Percentiles rank a stretch among this genome's conserved stretches.
phyloP scores from a whole-genome alignment of 53 echinoderm and acorn worm species.

The Echinometra lucunter region DNA sequence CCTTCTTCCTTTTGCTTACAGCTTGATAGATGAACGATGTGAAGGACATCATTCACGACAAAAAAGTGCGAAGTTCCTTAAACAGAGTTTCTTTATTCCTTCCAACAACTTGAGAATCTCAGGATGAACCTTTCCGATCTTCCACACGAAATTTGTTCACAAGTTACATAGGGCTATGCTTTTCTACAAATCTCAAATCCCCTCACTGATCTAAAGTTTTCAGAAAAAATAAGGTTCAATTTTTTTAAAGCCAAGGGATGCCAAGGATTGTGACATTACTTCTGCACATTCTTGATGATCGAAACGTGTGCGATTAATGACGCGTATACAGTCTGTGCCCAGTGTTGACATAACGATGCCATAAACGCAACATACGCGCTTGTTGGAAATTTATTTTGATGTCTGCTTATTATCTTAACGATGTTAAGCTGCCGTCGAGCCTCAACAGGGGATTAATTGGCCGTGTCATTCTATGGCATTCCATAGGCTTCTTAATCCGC shows the following conservation, averaged over 20 bases:
- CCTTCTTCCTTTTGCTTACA: too few species aligned
- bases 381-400: background rate
- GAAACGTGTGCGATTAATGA: background rate
- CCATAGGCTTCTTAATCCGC: background rate
- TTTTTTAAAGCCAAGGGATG: too few species aligned
- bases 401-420: background rate
- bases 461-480: background rate
- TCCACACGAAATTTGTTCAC: background rate
- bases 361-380: background rate
- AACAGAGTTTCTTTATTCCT: background rate
- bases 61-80: too few species aligned
- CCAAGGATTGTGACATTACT: background rate
- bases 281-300: too few species aligned
- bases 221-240: background rate
- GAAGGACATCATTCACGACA: too few species aligned
- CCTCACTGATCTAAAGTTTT: too few species aligned
- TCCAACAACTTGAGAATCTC: background rate
- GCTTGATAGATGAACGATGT: too few species aligned
- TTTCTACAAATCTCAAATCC: too few species aligned
- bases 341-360: background rate
- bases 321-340: background rate
- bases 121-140: background rate
- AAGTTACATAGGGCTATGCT: too few species aligned
- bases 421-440: background rate
- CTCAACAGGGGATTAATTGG: slow-evolving; percentile 1